Evolutionary conservation across 1,140 invertebrate genomes (phyloP).

Genomic region (Drosophila cardini): DNA sequence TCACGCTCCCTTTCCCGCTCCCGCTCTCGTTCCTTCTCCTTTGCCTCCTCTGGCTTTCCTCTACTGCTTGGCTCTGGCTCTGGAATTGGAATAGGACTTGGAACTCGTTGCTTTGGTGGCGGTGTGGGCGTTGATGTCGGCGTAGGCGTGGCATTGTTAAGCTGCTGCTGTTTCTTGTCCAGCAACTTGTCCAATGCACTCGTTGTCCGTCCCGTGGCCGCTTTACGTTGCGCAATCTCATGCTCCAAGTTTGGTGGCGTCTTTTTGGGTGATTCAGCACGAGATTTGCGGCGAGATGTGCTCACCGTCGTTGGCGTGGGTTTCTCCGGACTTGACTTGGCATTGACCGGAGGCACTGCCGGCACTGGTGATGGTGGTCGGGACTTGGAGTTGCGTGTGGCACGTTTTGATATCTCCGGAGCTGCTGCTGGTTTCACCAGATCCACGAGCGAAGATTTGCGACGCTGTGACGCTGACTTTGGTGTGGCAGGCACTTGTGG

Average conservation of each 20-base stretch:
- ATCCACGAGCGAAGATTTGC: conserved; percentile 66
- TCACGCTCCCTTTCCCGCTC: conserved; percentile 10
- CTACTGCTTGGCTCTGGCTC: conserved; percentile 5
- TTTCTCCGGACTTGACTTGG: conserved; percentile 10
- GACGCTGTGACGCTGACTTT: conserved; percentile 32
- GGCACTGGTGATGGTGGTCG: conserved; percentile 41
- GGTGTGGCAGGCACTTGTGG: conserved; percentile 28
- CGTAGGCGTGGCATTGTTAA: conserved; percentile 47
- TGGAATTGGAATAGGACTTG: conserved; percentile 6
- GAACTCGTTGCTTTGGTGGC: conserved; percentile 19
- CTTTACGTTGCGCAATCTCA: conserved; percentile 76
- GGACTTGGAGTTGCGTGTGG: conserved; percentile 73
- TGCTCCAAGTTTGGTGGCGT: conserved; percentile 63
- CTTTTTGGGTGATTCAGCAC: conserved; percentile 66
- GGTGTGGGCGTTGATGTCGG: conserved; percentile 15
- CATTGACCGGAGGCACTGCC: not conserved
- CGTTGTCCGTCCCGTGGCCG: conserved; percentile 58
- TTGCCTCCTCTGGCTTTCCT: not conserved
- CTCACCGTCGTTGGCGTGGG: not conserved
- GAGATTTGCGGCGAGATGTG: conserved; percentile 56
- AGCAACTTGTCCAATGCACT: conserved; percentile 75
- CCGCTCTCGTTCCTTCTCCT: not conserved
- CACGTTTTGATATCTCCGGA: conserved; percentile 51
- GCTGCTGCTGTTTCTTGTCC: conserved; percentile 75
- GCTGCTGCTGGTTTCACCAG: conserved; percentile 20